Conservation (phyloP, 2,113 vertebrate species). For the Anolis sagrei region DNA sequence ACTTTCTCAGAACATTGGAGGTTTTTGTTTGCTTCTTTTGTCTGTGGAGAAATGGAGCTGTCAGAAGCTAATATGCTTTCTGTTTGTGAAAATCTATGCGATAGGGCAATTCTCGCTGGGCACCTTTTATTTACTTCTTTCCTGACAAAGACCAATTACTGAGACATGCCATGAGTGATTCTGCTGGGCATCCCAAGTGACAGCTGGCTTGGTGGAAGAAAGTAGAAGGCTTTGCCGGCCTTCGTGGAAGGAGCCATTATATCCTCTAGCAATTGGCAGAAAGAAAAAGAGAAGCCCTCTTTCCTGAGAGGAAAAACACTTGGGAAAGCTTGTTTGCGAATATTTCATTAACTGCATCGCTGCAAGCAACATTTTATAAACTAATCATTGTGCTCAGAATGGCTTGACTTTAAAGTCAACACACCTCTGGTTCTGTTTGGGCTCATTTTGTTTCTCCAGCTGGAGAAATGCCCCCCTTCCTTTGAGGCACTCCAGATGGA, state of each 20-base stretch:
- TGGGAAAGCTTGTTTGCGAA: conserved; percentile 44
- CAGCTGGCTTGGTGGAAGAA: conserved; percentile 61
- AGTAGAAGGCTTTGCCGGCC: conserved; percentile 51
- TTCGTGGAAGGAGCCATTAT: conserved; percentile 59
- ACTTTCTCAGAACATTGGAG: conserved; percentile 41
- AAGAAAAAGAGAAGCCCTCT: conserved; percentile 5
- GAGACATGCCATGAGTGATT: conserved; percentile 66
- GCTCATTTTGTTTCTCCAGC: conserved; percentile 16
- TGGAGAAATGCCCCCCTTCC: neutral
- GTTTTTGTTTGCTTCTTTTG: neutral
- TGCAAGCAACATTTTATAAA: conserved; percentile 13
- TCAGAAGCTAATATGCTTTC: conserved; percentile 59
- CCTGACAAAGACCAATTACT: conserved; percentile 61
- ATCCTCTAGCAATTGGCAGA: conserved; percentile 39
- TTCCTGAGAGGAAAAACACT: conserved; percentile 30
- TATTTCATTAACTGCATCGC: conserved; percentile 35
- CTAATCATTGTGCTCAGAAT: neutral
- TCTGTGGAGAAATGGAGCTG: conserved; percentile 61
- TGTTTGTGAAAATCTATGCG: conserved; percentile 64
- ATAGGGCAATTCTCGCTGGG: conserved; percentile 49
- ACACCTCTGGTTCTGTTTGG: conserved; percentile 27
- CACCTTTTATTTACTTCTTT: conserved; percentile 62
- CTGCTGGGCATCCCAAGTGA: conserved; percentile 64
- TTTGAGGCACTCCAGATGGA: neutral
- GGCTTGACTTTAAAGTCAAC: neutral